phyloP scores from a whole-genome alignment of 2,888 invertebrate genomes.

The Balanococcus diminutus region DNA sequence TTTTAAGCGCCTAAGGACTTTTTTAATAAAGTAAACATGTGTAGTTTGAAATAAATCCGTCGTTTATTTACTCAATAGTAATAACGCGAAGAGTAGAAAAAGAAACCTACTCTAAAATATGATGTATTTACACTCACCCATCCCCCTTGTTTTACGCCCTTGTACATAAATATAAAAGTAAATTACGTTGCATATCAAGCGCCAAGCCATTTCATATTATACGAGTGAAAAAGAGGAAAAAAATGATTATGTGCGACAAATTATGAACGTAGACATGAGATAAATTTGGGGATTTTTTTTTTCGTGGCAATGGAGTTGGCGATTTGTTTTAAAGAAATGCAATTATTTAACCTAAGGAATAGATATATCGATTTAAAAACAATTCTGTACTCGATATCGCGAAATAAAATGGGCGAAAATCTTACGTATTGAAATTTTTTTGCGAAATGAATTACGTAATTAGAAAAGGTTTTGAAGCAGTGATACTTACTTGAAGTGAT shows the following conservation, averaged over 20 bases:
- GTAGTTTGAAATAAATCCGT: constrained; percentile 36
- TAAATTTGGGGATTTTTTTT: too few relatives aligned
- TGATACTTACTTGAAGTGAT: too few relatives aligned
- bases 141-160: constrained; percentile 5
- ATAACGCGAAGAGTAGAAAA: not conserved
- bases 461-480: too few relatives aligned
- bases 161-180: not conserved
- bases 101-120: not conserved
- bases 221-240: not conserved
- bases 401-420: too few relatives aligned
- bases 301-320: too few relatives aligned
- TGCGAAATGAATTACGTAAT: too few relatives aligned
- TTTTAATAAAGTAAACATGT: constrained; percentile 36
- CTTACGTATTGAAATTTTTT: too few relatives aligned
- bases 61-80: constrained; percentile 26
- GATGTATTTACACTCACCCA: constrained; percentile 1
- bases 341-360: too few relatives aligned
- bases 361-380: too few relatives aligned
- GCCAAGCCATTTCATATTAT: not conserved
- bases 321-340: too few relatives aligned
- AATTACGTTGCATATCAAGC: not conserved
- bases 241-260: not conserved
- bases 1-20: constrained; percentile 15
- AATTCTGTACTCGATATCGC: too few relatives aligned
- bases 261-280: too few relatives aligned